A percentile compares a stretch with the other conserved stretches of the same genome.
These are phyloP conservation scores for Microtus pennsylvanicus DNA, from an alignment of 2,113 vertebrate genomes.

Conservation along the genomic window DNA sequence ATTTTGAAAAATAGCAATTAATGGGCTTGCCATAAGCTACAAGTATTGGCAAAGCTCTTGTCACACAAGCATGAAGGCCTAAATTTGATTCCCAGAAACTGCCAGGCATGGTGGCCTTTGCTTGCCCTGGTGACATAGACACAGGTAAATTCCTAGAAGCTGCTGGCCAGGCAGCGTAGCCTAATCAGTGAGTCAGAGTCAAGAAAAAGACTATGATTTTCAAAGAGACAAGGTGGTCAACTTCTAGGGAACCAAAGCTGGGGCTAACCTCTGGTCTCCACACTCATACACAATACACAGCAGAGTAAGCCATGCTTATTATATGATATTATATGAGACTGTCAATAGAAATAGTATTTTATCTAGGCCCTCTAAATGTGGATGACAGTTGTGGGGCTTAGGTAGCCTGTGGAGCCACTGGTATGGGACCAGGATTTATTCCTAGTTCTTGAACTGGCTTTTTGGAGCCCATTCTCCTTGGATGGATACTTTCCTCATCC, in stretches of 20 bases:
- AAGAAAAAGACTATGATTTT: background rate
- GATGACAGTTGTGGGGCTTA: too few relatives aligned
- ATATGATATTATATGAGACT: background rate
- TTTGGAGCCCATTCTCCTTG: too few relatives aligned
- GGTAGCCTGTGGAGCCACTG: too few relatives aligned
- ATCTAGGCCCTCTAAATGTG: too few relatives aligned
- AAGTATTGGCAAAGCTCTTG: background rate
- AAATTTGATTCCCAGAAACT: background rate
- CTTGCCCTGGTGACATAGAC: background rate
- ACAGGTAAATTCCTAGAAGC: background rate
- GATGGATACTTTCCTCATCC: too few relatives aligned
- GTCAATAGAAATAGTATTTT: background rate
- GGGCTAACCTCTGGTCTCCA: too few relatives aligned
- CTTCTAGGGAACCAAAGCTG: background rate
- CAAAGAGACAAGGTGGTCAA: background rate
- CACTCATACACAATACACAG: background rate
- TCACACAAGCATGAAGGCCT: background rate
- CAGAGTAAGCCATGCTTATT: background rate
- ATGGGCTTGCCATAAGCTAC: background rate
- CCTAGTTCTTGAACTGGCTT: too few relatives aligned
- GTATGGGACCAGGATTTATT: too few relatives aligned
- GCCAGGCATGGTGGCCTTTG: background rate
- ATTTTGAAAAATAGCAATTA: background rate
- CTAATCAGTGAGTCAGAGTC: background rate
- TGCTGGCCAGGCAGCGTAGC: background rate